Evolutionary conservation across 92 coral and sea anemone genomes (phyloP), one percentile per base, ranked within the genome.

Genomic region (Diadumene lineata): DNA sequence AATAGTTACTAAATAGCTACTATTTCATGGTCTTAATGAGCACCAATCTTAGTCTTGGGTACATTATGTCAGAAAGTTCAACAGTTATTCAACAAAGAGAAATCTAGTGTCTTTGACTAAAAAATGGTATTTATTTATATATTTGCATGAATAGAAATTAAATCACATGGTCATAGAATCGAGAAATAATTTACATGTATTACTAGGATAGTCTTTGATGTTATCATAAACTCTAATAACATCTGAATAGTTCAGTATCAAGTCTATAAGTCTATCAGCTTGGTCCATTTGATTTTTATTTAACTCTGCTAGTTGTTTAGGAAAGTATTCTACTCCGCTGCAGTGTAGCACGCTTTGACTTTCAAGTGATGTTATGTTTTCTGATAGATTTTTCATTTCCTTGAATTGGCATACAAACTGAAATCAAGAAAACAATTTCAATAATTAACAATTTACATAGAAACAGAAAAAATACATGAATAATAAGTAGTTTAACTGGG

Each of bases 181-280:
- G 38, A 71, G 81, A 83, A 87, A 87, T 29, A 81, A 74, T 81
- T 96, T 92, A 84, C 97, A 96, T 0, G 97, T 96, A 9, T 75
- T 64, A 87, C 89, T 96, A 56, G 93, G 92, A 64, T 84, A 92
- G 56, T 89, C 76, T 68, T 81, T 70, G 16, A 96, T 87, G 71
- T 96, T 96, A 76, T 92, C 99, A 76, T 86, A 96, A 51, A 93
- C 90, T 55, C 89, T 77, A 10, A 96, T 79, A 30, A 96, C 99
- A 38, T 96, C 99, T 10, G 74, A 62, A 67, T 92, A 88, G 56
- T 87, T 81, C 16, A 85, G 81, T 46, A 96, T 84, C 21, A 79
- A 79, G 68, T 96, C 99, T 76, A 96, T 88, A 11, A 96, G 88
- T 73, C 66, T 89, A 53, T 86, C 92, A 55, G 97, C 96, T 69